These are phyloP conservation scores for Archivesica marissinica DNA, from an alignment of 1,140 invertebrate genomes.

Conservation along the genomic window DNA sequence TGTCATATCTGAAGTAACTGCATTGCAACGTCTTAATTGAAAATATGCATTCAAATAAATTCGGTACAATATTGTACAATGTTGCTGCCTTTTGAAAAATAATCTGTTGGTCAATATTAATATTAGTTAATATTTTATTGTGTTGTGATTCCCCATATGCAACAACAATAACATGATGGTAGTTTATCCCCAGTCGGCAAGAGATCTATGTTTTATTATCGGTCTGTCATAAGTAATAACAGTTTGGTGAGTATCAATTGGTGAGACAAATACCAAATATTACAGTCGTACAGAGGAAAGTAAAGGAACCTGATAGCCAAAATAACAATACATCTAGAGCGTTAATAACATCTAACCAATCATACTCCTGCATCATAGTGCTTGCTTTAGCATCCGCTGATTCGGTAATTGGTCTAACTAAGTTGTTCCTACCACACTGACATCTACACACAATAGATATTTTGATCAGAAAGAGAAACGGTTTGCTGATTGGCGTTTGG, in stretches of 20 bases:
- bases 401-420: background rate
- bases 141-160: too few species aligned
- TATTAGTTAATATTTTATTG: too few species aligned
- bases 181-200: too few species aligned
- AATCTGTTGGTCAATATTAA: too few species aligned
- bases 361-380: background rate
- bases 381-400: background rate
- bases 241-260: background rate
- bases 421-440: background rate
- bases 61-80: too few species aligned
- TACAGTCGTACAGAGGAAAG: background rate
- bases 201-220: too few species aligned
- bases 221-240: too few species aligned
- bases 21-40: too few species aligned
- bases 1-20: too few species aligned
- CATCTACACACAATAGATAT: background rate
- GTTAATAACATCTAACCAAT: constrained; percentile 12
- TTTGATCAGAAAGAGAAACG: background rate
- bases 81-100: too few species aligned
- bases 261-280: background rate
- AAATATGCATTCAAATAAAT: too few species aligned
- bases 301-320: background rate
- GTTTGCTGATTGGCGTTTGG: background rate
- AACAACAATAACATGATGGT: too few species aligned
- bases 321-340: constrained; percentile 6